A percentile compares a stretch with the other conserved stretches of the same genome.
Evolutionary conservation across 2,797 vertebrate genomes (phyloP).

Genomic region (Myoxocephalus aenaeus): DNA sequence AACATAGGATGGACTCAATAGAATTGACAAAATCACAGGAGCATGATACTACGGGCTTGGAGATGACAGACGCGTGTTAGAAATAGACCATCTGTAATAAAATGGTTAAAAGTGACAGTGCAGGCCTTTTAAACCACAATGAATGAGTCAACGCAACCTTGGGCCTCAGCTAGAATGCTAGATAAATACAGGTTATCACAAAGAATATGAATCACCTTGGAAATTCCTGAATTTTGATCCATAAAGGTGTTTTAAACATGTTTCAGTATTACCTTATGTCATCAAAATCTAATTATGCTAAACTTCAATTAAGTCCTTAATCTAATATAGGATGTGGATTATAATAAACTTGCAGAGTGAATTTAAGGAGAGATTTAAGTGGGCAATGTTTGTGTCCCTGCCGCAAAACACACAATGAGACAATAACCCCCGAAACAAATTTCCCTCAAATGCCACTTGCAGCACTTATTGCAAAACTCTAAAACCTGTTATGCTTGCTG

Average conservation of each 20-base stretch:
- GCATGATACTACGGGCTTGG: constrained; percentile 50
- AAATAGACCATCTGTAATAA: constrained; percentile 7
- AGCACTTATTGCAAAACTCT: constrained; percentile 35
- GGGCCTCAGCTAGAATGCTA: background rate
- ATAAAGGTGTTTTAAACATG: background rate
- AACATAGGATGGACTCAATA: constrained; percentile 61
- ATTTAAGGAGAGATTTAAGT: background rate
- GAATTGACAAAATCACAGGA: constrained; percentile 66
- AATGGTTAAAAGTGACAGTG: background rate
- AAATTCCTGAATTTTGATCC: background rate
- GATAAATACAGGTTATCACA: background rate
- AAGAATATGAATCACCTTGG: background rate
- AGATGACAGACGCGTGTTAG: constrained; percentile 40
- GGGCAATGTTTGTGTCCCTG: background rate
- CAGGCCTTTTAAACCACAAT: background rate
- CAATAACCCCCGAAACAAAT: constrained; percentile 16
- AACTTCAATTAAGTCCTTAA: background rate
- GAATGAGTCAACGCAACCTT: background rate
- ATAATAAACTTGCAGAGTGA: background rate
- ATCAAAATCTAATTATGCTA: background rate
- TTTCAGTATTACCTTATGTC: background rate
- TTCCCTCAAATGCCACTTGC: constrained; percentile 21
- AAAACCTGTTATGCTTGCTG: constrained; percentile 65
- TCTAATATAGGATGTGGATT: background rate
- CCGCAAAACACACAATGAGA: constrained; percentile 29